phyloP scores from a whole-genome alignment of 2,797 vertebrate genomes.

The Gallirallus australis region DNA sequence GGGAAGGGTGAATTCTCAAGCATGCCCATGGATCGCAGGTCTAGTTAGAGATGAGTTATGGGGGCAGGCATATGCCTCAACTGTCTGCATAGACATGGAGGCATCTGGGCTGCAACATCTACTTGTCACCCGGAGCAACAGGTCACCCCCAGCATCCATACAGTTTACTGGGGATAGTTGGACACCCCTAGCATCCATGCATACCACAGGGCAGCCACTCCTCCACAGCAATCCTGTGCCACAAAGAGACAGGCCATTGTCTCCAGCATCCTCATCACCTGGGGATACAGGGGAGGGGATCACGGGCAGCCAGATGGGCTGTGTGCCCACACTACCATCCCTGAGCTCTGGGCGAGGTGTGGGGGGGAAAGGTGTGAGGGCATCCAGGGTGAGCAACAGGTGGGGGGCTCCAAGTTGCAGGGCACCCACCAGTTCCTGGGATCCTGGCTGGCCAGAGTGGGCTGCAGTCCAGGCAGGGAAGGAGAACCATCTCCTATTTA shows the following conservation, averaged over 20 bases:
- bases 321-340: rapidly evolving
- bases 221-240: background rate
- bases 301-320: background rate
- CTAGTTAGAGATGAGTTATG: background rate
- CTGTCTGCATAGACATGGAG: rapidly evolving
- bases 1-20: background rate
- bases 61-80: rapidly evolving
- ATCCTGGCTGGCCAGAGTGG: background rate
- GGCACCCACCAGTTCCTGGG: background rate
- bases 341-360: background rate
- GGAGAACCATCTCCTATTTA: slow-evolving; percentile 53
- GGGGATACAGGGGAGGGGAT: too few relatives aligned
- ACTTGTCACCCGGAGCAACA: background rate
- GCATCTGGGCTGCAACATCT: background rate
- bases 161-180: background rate
- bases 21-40: rapidly evolving
- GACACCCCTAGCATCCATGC: background rate
- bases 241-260: background rate
- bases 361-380: background rate
- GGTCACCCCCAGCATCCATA: background rate
- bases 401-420: background rate
- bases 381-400: background rate
- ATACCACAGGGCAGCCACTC: rapidly evolving
- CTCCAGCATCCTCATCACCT: background rate
- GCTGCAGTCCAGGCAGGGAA: background rate